These are phyloP conservation scores for Spilosoma lubricipeda DNA, from an alignment of 2,888 invertebrate genomes.

Conservation along the genomic window DNA sequence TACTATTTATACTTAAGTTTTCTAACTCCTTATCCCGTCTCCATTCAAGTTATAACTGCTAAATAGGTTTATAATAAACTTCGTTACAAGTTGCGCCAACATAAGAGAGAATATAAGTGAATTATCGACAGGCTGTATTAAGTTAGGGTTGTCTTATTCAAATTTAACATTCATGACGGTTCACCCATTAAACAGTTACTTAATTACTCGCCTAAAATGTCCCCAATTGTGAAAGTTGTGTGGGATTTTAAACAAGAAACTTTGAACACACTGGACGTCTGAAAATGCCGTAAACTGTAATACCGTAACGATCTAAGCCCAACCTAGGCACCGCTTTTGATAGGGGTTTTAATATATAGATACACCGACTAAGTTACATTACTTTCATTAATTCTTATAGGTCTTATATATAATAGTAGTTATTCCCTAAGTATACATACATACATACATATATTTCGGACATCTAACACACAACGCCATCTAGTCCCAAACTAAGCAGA, in stretches of 20 bases:
- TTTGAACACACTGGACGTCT: background rate
- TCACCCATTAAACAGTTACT: background rate
- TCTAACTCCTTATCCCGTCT: background rate
- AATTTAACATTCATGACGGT: background rate
- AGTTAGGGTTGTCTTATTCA: background rate
- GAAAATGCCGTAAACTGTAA: background rate
- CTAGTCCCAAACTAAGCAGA: no score
- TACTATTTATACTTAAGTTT: background rate
- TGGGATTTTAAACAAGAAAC: background rate
- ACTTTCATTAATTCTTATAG: no score
- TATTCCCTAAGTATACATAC: no score
- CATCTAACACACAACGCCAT: no score
- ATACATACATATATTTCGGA: no score
- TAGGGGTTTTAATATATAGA: background rate
- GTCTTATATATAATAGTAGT: no score
- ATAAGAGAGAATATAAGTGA: background rate
- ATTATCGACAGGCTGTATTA: background rate
- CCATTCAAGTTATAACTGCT: background rate
- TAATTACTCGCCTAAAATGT: background rate
- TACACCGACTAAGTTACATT: background rate
- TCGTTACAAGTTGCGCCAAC: background rate
- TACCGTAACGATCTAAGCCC: background rate
- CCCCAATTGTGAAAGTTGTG: background rate
- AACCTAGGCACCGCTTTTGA: background rate
- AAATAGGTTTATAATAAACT: constrained; percentile 2